phyloP scores from a whole-genome alignment of 1,140 invertebrate species.

The Drosophila nigrodunni region DNA sequence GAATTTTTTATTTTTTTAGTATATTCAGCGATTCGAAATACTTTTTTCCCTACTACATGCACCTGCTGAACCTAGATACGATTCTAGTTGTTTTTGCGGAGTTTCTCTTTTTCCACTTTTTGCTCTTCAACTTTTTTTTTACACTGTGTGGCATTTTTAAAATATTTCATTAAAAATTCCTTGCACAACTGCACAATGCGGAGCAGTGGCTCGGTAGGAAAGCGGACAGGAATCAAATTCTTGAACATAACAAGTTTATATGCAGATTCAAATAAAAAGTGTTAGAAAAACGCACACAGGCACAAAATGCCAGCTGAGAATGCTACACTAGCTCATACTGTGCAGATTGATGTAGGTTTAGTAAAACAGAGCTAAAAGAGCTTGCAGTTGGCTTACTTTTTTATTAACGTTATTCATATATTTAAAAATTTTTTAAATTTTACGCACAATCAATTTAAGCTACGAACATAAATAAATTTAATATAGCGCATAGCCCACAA shows the following conservation, averaged over 20 bases:
- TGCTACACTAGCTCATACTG: not conserved
- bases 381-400: too few species aligned
- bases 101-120: not conserved
- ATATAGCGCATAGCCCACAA: slow-evolving; percentile 29
- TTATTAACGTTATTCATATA: not conserved
- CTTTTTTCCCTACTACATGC: not conserved
- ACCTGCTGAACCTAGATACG: slow-evolving; percentile 28
- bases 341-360: too few species aligned
- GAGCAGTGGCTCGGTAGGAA: slow-evolving; percentile 12
- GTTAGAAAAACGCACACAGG: not conserved
- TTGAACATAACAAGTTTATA: slow-evolving; percentile 1
- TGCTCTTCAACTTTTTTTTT: slow-evolving; percentile 8
- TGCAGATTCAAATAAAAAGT: slow-evolving; percentile 2
- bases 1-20: too few species aligned
- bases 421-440: not conserved
- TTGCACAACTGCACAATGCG: slow-evolving; percentile 49
- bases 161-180: slow-evolving; percentile 73
- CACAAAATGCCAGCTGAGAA: too few species aligned
- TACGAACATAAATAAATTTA: not conserved
- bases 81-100: slow-evolving; percentile 27
- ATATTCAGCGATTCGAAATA: not conserved
- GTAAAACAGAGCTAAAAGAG: not conserved
- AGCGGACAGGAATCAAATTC: slow-evolving; percentile 12
- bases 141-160: slow-evolving; percentile 31
- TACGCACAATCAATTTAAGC: too few species aligned